Evolutionary conservation across 2,113 vertebrate genomes (phyloP), one percentile per base, ranked within the genome.

Genomic region (Sylvia atricapilla): DNA sequence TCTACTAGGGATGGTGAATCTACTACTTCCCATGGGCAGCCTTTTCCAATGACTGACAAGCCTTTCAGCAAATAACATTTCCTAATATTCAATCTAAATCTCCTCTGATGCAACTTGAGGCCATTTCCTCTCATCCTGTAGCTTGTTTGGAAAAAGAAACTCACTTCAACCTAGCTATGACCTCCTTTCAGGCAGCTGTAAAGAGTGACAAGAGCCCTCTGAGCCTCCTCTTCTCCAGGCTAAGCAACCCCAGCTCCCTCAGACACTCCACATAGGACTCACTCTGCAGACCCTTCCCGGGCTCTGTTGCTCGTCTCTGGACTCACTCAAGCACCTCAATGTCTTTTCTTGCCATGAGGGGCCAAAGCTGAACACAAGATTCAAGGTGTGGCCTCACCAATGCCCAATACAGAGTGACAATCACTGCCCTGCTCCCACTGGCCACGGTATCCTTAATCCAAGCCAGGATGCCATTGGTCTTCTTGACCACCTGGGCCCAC

Each of bases 251-350:
- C 28, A 63, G 68, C 12, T 80, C 33, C 33, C 21, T 58, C 25
- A 63, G 60, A 47, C 2, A 6, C 5, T 79, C 10, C 68, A 41
- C 21, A 12, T 0, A 39, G 49, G 8, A 49, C 24, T 39, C 35
- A 39, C 33, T 13, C 11, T 69, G 22, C 4, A 47, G 20, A 55
- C 27, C 7, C 31, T 27, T 81, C 9, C 30, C 22, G 17, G 43
- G 12, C 12, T 72, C 49, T 0, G 0, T 8, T 72, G 41, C 24
- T 6, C 16, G 66, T 53, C 62, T 35, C 55, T 27, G n/a, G 55
- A 53, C 39, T 3, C 1, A 0, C 62, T 89, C 11, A 16, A 49
- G 69, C 6, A 14, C 15, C 15, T 70, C 64, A 11, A 2, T 20
- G 11, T 58, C 22, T 13, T 52, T 52, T 43, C 21, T 37, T 81